Base-by-base conservation (phyloP, 2,888 invertebrate genomes). In the Chaetogeoica ovagalla region DNA sequence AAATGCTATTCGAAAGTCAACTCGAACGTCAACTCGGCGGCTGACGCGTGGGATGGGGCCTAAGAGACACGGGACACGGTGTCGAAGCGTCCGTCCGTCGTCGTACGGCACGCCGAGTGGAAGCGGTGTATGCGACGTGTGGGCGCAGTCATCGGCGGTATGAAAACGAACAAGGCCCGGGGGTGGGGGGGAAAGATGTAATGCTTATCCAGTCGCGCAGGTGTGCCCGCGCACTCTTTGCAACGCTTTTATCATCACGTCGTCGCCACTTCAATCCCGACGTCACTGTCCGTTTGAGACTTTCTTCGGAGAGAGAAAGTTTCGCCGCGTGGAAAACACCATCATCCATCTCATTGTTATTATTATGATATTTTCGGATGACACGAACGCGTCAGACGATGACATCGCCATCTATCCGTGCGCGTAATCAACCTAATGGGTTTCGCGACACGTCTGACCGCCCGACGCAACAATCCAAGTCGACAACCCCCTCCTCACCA, bases 351-450 rank as follows among this genome's bases (percentile, higher is more conserved):
- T 79, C 71, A 70, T 69, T 66, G 48, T 75, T 23, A 30, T 30
- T 30, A 30, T 30, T 30, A 30, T 30, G 70, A 30, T 30, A 30
- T 30, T 30, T 1, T 70, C 55, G 70, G 70, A 43, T 63, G 70
- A 79, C 70, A 70, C 70, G 39, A 70, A 79, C 55, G 77, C 52
- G 77, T 77, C 77, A 65, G 70, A 63, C 63, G 63, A 55, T 55
- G 70, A 79, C 79, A 63, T 79, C 57, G 57, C 62, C 63, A n/a
- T n/a, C n/a, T n/a, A n/a, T 9, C 70, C 30, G 30, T 30, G 30
- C 30, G 23, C 71, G 79, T 71, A 79, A 79, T 79, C 79, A 79
- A 79, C 79, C 79, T 79, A 79, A 79, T 79, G 79, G 79, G 23
- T 79, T 79, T 79, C 11, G 21, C 30, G 30, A 30, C n/a, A n/a